Evolutionary conservation across 2,113 vertebrate species (phyloP), one percentile per base, ranked within the genome.

Genomic region (Coreoperca whiteheadi): DNA sequence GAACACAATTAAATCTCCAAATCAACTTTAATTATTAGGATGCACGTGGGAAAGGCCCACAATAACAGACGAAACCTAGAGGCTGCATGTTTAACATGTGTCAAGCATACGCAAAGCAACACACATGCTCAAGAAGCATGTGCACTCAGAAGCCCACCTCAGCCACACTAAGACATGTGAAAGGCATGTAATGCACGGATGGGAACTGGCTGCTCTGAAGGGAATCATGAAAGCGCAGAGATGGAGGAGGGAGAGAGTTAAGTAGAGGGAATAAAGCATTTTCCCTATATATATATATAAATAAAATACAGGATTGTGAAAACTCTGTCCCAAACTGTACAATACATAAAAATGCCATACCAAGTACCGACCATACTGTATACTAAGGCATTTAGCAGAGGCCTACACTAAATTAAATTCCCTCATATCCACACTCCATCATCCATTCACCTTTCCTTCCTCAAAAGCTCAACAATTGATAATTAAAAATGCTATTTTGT

Each of bases 201-300:
- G 77, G 86, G 70, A 88, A 37, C 51, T 71, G 65, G 80, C 65
- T 32, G 64, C 70, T 77, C 65, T 20, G 63, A 66, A 6, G 80
- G 72, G 87, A 88, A 75, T 70, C 46, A 84, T 77, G 84, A 90
- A 83, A 78, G 79, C 34, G 8, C 46, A 23, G 20, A 68, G 76
- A 74, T 46, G 75, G 74, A 64, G 54, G 37, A 57, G 34, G 18
- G 61, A 54, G 46, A 10, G 51, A n/a, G 61, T 63, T 25, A 23
- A 59, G 72, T 34, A 28, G 41, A 39, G 1, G 41, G 8, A n/a
- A 64, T 30, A 32, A 48, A 25, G 30, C 14, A 25, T 37, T 30
- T 70, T 32, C 74, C n/a, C n/a, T n/a, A n/a, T n/a, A n/a, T n/a
- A n/a, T n/a, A n/a, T n/a, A n/a, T 34, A 34, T 34, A 4, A 34